Percentiles rank a stretch among this genome's conserved stretches.
phyloP scores from a whole-genome alignment of 2,888 invertebrate species.

The Prosapia bicincta region DNA sequence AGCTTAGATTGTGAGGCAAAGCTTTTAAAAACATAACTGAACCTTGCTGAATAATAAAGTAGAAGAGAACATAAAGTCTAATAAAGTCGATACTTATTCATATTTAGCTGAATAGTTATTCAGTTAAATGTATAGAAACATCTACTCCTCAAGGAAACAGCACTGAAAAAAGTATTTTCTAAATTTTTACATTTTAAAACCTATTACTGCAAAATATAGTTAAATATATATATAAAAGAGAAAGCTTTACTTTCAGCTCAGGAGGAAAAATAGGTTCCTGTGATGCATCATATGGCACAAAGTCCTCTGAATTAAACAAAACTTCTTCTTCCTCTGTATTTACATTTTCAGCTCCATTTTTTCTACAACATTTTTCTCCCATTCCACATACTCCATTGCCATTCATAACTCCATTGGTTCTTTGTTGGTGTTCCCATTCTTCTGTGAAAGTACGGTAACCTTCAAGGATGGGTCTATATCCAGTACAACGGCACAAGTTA shows the following conservation, averaged over 20 bases:
- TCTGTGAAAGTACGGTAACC: conserved; percentile 82
- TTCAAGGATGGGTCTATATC: conserved; percentile 90
- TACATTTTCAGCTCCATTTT: conserved; percentile 38
- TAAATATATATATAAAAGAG: no score
- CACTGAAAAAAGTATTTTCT: no score
- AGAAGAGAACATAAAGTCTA: no score
- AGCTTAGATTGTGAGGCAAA: no score
- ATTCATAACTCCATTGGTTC: conserved; percentile 36
- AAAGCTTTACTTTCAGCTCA: conserved; percentile 64
- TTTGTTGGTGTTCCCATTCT: conserved; percentile 59
- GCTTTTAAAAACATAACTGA: no score
- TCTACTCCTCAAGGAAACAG: no score
- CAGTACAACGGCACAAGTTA: conserved; percentile 89
- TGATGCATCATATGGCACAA: conserved; percentile 68
- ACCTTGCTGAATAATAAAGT: no score
- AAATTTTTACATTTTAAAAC: no score
- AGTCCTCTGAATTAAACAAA: conserved; percentile 58
- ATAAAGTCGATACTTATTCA: no score
- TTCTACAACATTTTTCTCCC: conserved; percentile 65
- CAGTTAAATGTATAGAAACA: no score
- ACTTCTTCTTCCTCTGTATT: conserved; percentile 3
- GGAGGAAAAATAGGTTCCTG: conserved; percentile 94
- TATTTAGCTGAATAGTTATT: no score
- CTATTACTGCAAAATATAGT: no score
- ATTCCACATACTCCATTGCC: conserved; percentile 51